Evolutionary conservation across 2,113 vertebrate species (phyloP), one percentile per base, ranked within the genome.

Genomic region (Halichoeres trimaculatus): DNA sequence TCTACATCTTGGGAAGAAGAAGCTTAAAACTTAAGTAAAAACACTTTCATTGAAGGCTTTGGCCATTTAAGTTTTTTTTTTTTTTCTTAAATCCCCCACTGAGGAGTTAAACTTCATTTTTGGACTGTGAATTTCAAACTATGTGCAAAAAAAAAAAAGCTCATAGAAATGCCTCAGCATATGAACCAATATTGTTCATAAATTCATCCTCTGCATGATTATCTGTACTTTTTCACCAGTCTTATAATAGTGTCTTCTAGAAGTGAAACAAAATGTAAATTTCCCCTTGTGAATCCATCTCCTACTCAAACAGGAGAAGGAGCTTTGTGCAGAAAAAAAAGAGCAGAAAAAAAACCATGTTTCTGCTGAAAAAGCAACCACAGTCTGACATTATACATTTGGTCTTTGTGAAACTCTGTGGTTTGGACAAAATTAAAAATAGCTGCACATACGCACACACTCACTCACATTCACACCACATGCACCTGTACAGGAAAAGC

Each of bases 401-500:
- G 52, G 52, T 51, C 61, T 61, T 35, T 10, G 10, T 54, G 84
- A 60, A 71, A 82, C 84, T 82, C 81, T 76, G 83, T 13, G 60
- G 79, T 76, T 48, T 53, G 69, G 61, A 82, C 40, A 24, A 51
- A 45, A 77, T 76, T 79, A 82, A 81, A 83, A 85, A 88, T 85
- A 88, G 70, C 52, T 0, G 20, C 50, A 9, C 76, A 51, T 70
- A 53, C 0, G 19, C 50, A 9, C 78, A 54, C 73, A 52, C 71
- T 43, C 50, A 51, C 54, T 53, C 63, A 23, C 34, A 38, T 36
- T 36, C 50, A 38, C 57, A 68, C 83, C 64, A 22, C 78, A 60
- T 45, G 74, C 90, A 91, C 87, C 87, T 90, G 88, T 62, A 57
- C 88, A 90, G 88, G 90, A 91, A 91, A 80, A 17, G 76, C 41